Evolutionary conservation across 2,113 vertebrate species (phyloP).

Genomic region (Trochalopteron elliotii): DNA sequence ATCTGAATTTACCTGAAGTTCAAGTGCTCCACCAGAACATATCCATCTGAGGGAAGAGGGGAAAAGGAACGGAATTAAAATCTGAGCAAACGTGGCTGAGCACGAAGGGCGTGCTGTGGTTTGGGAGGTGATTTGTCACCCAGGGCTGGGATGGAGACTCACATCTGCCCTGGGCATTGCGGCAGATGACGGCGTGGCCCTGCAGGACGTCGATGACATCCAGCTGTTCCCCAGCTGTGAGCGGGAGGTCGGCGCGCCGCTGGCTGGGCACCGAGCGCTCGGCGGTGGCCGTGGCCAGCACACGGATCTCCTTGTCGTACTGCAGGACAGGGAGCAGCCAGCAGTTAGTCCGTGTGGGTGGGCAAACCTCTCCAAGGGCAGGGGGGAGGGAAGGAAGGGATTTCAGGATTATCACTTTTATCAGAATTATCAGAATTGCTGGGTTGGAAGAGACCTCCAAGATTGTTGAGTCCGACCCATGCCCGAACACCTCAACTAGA

Average conservation of each 20-base stretch:
- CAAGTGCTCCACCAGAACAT: constrained; percentile 73
- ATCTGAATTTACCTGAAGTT: constrained; percentile 71
- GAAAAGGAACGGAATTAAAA: not conserved
- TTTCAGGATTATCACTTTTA: not conserved
- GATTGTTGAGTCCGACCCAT: not conserved
- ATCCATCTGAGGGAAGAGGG: constrained; percentile 60
- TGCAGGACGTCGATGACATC: constrained; percentile 66
- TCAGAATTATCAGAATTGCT: rapidly evolving
- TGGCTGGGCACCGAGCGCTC: constrained; percentile 30
- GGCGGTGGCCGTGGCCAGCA: constrained; percentile 62
- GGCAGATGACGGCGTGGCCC: constrained; percentile 69
- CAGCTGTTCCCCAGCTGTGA: constrained; percentile 74
- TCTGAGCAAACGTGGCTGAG: not conserved
- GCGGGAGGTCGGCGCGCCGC: constrained; percentile 54
- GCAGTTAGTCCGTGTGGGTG: rapidly evolving
- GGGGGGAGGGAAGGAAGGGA: not conserved
- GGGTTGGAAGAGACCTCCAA: not conserved
- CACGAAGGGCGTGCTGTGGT: not conserved
- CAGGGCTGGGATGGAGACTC: not conserved
- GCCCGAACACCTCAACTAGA: not conserved
- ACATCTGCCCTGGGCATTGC: constrained; percentile 77
- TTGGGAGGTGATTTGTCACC: not conserved
- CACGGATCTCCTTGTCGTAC: constrained; percentile 66
- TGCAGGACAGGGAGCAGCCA: not conserved
- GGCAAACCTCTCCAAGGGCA: rapidly evolving